These are phyloP conservation scores for Illadopsis cleaveri DNA, from an alignment of 2,113 vertebrate genomes.

Conservation along the genomic window DNA sequence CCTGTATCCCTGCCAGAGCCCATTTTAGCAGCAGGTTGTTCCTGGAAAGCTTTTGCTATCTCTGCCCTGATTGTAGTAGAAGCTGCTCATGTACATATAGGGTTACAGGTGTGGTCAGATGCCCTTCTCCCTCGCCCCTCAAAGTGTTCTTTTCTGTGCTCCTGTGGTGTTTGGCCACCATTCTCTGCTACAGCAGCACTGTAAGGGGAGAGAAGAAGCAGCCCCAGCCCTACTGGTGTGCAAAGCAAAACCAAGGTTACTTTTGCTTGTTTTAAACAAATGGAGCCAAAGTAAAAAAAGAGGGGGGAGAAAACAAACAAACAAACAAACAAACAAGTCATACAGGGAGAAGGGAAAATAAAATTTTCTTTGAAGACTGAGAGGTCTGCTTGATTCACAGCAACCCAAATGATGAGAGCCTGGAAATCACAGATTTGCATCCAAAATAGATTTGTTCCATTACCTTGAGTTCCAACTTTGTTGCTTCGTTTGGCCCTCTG, in stretches of 20 bases:
- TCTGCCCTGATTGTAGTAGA: not conserved
- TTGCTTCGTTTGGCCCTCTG: not conserved
- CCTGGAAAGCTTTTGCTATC: conserved; percentile 56
- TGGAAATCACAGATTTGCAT: not conserved
- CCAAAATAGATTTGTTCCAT: not conserved
- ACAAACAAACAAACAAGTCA: not conserved
- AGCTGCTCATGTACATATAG: not conserved
- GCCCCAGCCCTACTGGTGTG: not conserved
- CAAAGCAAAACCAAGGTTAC: not conserved
- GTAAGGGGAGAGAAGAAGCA: not conserved
- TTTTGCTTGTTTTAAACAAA: not conserved
- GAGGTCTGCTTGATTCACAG: not conserved
- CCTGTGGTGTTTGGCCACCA: not conserved
- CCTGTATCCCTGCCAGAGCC: not conserved
- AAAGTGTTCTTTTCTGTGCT: not conserved
- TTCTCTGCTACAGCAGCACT: not conserved
- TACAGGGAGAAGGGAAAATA: not conserved
- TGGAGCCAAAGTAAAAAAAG: not conserved
- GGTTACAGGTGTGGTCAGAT: not conserved
- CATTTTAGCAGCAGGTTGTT: conserved; percentile 26
- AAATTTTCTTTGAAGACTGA: not conserved
- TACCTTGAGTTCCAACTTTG: not conserved
- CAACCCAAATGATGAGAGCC: not conserved
- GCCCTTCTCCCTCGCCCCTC: not conserved
- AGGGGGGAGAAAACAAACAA: not conserved